Evolutionary conservation across 1,140 invertebrate species (phyloP).

Genomic region (Lepeophtheirus salmonis): DNA sequence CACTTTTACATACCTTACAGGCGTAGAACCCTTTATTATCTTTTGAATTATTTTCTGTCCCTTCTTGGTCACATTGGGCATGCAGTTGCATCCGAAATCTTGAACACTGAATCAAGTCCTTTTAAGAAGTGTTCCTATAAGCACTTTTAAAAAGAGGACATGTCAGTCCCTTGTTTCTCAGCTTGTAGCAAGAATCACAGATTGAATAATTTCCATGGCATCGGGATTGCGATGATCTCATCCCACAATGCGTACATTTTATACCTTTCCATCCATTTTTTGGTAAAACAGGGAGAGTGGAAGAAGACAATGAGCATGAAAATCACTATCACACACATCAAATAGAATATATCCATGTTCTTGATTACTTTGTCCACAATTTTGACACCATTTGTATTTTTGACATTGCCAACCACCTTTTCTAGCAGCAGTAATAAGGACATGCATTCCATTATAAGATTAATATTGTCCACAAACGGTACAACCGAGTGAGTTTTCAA

Average conservation of each 20-base stretch:
- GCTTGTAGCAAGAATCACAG: slow-evolving; percentile 93
- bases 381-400: slow-evolving; percentile 75
- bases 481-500: slow-evolving; percentile 46
- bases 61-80: no score
- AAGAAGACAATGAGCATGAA: slow-evolving; percentile 74
- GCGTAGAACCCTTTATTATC: no score
- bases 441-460: no score
- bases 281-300: slow-evolving; percentile 77
- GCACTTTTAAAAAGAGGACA: slow-evolving; percentile 86
- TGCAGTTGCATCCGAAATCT: no score
- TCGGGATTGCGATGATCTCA: slow-evolving; percentile 73
- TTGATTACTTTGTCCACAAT: slow-evolving; percentile 45
- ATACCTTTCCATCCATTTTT: slow-evolving; percentile 93
- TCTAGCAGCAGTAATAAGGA: slow-evolving; percentile 41
- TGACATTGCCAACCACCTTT: slow-evolving; percentile 88
- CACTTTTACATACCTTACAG: no score
- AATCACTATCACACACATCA: slow-evolving; percentile 87
- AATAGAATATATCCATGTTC: slow-evolving; percentile 43
- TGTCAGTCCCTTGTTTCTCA: slow-evolving; percentile 82
- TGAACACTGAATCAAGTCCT: no score
- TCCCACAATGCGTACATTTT: slow-evolving; percentile 84
- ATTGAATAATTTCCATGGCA: slow-evolving; percentile 95
- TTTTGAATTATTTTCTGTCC: no score
- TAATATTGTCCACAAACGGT: slow-evolving; percentile 78
- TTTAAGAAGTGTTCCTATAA: slow-evolving; percentile 73